phyloP scores from a whole-genome alignment of 2,888 invertebrate genomes.

The Pimpla rufipes region DNA sequence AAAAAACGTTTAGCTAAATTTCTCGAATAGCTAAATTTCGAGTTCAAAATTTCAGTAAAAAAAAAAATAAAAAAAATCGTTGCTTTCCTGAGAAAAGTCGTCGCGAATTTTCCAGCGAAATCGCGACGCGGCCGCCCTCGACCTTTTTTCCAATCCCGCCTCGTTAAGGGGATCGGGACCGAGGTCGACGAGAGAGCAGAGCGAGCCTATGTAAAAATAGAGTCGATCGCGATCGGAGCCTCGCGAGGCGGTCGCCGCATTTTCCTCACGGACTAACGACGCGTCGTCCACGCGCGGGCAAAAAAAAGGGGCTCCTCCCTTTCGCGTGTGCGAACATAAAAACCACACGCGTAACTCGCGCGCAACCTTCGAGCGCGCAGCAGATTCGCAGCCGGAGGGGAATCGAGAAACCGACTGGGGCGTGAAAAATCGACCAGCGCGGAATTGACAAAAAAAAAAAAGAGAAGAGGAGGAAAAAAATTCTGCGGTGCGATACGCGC shows the following conservation, averaged over 20 bases:
- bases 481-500: not conserved
- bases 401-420: conserved; percentile 54
- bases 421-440: conserved; percentile 52
- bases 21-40: no score
- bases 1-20: no score
- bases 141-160: conserved; percentile 53
- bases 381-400: conserved; percentile 14
- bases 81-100: no score
- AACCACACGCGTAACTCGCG: no score
- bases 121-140: no score
- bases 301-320: conserved; percentile 2
- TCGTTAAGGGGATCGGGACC: conserved; percentile 56
- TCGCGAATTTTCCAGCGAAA: no score
- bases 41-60: no score
- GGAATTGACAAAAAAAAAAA: not conserved
- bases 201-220: conserved; percentile 63
- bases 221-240: conserved; percentile 46
- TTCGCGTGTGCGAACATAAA: not conserved
- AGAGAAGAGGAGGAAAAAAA: not conserved
- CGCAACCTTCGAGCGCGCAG: no score
- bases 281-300: conserved; percentile 37
- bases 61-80: no score
- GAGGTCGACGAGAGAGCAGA: conserved; percentile 43
- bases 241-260: conserved; percentile 46
- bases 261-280: conserved; percentile 55